Base-by-base conservation (phyloP, 2,888 invertebrate genomes). In the Scaptomyza reducta region DNA sequence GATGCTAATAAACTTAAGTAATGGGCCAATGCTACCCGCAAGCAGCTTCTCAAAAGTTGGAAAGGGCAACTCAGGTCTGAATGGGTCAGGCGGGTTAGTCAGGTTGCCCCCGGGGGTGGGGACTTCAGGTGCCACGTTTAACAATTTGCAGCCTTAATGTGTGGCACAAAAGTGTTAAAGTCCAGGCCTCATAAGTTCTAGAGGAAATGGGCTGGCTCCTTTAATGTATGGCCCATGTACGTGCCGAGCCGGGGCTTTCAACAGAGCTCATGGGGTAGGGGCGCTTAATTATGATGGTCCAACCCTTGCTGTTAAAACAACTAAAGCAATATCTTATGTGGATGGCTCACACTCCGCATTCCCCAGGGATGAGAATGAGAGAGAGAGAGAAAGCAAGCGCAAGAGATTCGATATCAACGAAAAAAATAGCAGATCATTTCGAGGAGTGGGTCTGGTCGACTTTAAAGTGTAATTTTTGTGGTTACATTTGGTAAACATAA, bases 391-490 rank as follows among this genome's bases (percentile, higher is more conserved):
- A 2, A 18, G 25, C 14, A 33, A 10, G 33, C 5, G 22, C 4
- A 10, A 14, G 27, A 31, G 25, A 77, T 77, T 65, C 65, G 77
- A 79, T 86, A 81, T 86, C 77, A 80, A 74, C 74, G 77, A 42
- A 42, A 42, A 42, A 42, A 47, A 82, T 79, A 69, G 77, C 74
- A 60, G 74, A 64, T 65, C 79, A 71, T 76, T 85, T 78, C n/a
- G 40, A 40, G 25, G 29, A 44, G 10, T 18, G 35, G 40, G 53
- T 29, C 33, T 31, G 38, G 60, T 47, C 53, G 76, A 69, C 68
- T 83, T 83, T 87, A 83, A 87, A 83, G 82, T 77, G 82, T 87
- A 83, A 83, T 87, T 87, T 83, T 86, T 74, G 77, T 73, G 85
- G 83, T 79, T 82, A 87, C 82, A 82, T 82, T 87, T 82, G 82